A percentile compares a stretch with the other conserved stretches of the same genome.
Conservation (phyloP, 2,113 vertebrate species). For the Himantopus leucocephalus region DNA sequence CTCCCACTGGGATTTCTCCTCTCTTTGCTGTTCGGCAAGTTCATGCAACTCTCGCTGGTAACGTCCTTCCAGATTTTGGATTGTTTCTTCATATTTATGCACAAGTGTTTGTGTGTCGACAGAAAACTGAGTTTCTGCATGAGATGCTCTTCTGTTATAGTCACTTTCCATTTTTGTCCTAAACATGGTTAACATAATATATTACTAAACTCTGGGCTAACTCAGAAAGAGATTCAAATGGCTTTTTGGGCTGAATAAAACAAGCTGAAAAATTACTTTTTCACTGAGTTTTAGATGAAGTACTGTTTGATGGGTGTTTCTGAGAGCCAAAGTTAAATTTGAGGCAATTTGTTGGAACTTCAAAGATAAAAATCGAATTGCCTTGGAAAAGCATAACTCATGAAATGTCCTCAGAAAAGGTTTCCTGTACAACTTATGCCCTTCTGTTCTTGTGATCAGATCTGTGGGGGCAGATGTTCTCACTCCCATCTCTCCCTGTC, state of each 20-base stretch:
- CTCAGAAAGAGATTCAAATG: conserved; percentile 10
- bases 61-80: conserved; percentile 75
- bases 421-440: neutral
- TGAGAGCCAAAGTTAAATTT: neutral
- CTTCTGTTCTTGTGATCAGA: neutral
- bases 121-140: conserved; percentile 81
- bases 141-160: conserved; percentile 82
- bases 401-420: neutral
- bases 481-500: neutral
- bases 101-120: conserved; percentile 76
- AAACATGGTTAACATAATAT: conserved; percentile 79
- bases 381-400: neutral
- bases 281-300: neutral
- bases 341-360: neutral
- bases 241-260: neutral
- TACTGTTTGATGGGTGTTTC: neutral
- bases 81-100: conserved; percentile 71
- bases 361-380: neutral
- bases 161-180: conserved; percentile 86
- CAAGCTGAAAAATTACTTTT: neutral
- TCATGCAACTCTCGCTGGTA: conserved; percentile 75
- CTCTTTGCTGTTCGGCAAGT: conserved; percentile 64
- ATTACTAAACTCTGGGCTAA: conserved; percentile 66
- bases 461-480: neutral
- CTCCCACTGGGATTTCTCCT: conserved; percentile 82